Evolutionary conservation across 2,888 invertebrate species (phyloP).

Genomic region (Lochmaea capreae): DNA sequence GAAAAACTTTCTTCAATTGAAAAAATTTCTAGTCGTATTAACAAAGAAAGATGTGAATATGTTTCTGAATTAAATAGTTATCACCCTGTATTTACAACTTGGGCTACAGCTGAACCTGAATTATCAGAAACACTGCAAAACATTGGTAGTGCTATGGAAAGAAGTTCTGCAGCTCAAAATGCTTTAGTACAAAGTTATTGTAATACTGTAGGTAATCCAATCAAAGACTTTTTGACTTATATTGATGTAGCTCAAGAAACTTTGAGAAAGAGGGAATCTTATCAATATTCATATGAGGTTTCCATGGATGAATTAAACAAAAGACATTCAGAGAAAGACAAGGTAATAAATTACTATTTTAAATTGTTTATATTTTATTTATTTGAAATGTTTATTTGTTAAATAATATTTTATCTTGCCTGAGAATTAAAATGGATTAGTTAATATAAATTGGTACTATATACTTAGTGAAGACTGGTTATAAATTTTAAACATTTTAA

Average conservation of each 20-base stretch:
- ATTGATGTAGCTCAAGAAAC: conserved; percentile 77
- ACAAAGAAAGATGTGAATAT: conserved; percentile 73
- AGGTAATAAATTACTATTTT: conserved; percentile 62
- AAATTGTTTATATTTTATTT: not conserved
- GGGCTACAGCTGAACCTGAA: conserved; percentile 72
- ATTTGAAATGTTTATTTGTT: no score
- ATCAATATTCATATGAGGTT: conserved; percentile 74
- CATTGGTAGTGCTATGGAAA: conserved; percentile 66
- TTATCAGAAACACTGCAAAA: conserved; percentile 65
- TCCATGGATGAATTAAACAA: conserved; percentile 74
- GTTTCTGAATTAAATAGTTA: conserved; percentile 70
- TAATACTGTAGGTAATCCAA: conserved; percentile 65
- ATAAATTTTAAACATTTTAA: not conserved
- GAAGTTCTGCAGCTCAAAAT: conserved; percentile 67
- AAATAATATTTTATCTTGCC: no score
- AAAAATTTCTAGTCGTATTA: conserved; percentile 73
- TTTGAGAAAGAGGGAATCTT: conserved; percentile 71
- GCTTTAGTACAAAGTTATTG: conserved; percentile 64
- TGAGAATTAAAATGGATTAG: no score
- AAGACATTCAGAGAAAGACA: conserved; percentile 72
- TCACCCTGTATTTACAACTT: conserved; percentile 72
- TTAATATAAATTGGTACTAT: no score
- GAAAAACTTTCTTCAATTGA: conserved; percentile 75
- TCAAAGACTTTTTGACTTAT: conserved; percentile 74
- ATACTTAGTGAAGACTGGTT: not conserved